Evolutionary conservation across 2,888 invertebrate genomes (phyloP), one percentile per base, ranked within the genome.

Genomic region (Taenaris catops): DNA sequence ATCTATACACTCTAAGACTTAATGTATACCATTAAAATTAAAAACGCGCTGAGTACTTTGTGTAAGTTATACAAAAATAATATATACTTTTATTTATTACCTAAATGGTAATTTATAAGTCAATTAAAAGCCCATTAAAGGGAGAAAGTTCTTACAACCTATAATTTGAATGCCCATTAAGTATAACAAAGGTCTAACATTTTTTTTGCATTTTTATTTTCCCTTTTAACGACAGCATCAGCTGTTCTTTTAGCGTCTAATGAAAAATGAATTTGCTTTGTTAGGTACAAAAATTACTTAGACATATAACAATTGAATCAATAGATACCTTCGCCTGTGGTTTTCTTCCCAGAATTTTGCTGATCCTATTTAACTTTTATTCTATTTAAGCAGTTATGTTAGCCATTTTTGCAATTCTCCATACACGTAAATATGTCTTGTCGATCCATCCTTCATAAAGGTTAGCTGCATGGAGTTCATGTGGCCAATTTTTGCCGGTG

Each of bases 401-500:
- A n/a, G n/a, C n/a, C n/a, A n/a, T n/a, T n/a, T n/a, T n/a, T n/a
- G n/a, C n/a, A n/a, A n/a, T n/a, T n/a, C n/a, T n/a, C n/a, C n/a
- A n/a, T 95, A 94, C 0, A 96, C 92, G 67, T 93, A 97, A 51
- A 97, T 92, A 61, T 96, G 96, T 44, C 96, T 79, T 1, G 96
- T 96, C 1, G 93, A 91, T 0, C 95, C 95, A 43, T 95, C 94
- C 63, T 94, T 94, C 68, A 95, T 89, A 61, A 93, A 96, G 0
- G 95, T 94, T 19, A 97, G 76, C 80, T 96, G 96, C 72, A 96
- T 88, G 4, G 94, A 94, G 66, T 94, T 94, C 59, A 90, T 90
- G 67, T 92, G 91, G 7, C 91, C 92, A 32, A 94, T 92, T 83
- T 96, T 96, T 24, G 90, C 84, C 1, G 96, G 96, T 0, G 94